Conservation (phyloP, 2,888 invertebrate genomes). For the Ellobium chinense region DNA sequence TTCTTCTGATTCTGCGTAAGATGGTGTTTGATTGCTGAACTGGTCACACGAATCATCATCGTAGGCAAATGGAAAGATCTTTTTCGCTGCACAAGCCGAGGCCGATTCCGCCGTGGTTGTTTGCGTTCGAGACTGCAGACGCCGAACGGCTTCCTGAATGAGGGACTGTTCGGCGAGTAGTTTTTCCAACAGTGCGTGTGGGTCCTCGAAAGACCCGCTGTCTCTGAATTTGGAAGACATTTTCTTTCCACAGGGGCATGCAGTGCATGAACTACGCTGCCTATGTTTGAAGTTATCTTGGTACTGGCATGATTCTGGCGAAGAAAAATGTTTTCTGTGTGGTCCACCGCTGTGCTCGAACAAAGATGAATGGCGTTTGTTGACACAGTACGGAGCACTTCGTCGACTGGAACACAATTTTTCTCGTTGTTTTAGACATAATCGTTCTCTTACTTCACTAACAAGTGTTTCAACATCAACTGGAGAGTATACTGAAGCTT, state of each 20-base stretch:
- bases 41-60: constrained; percentile 37
- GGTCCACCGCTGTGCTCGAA: not conserved
- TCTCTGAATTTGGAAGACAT: constrained; percentile 5
- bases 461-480: constrained; percentile 48
- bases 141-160: constrained; percentile 52
- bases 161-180: constrained; percentile 48
- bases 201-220: constrained; percentile 16
- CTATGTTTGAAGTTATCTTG: not conserved
- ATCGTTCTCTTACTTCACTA: constrained; percentile 47
- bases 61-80: constrained; percentile 15
- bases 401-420: constrained; percentile 41
- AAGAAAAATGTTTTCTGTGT: constrained; percentile 20
- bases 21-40: constrained; percentile 29
- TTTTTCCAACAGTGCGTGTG: constrained; percentile 42
- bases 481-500: not conserved
- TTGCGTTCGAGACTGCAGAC: constrained; percentile 31
- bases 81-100: not conserved
- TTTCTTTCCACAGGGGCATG: constrained; percentile 13
- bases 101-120: not conserved
- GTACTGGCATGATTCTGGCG: constrained; percentile 20
- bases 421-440: constrained; percentile 48
- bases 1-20: constrained; percentile 36
- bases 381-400: constrained; percentile 29
- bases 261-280: not conserved
- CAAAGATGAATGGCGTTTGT: constrained; percentile 3